phyloP scores from a whole-genome alignment of 2,888 invertebrate species.

The Desoria tigrina region DNA sequence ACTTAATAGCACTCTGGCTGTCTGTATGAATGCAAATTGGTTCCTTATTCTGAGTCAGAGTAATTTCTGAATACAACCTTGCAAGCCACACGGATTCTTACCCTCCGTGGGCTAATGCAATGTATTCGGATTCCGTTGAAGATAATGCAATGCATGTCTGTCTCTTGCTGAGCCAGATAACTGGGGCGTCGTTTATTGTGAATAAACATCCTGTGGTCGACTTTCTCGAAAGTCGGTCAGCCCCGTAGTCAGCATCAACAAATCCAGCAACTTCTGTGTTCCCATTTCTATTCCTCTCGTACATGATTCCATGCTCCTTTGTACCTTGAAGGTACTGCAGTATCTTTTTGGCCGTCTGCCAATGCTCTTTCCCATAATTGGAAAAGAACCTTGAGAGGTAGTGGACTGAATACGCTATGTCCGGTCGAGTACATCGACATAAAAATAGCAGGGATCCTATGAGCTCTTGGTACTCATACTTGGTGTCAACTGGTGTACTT shows the following conservation, averaged over 20 bases:
- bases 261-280: too few species aligned
- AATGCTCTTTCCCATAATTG: neutral
- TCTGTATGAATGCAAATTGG: slow-evolving; percentile 19
- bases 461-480: too few species aligned
- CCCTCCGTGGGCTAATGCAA: too few species aligned
- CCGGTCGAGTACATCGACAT: slow-evolving; percentile 44
- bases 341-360: neutral
- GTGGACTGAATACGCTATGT: slow-evolving; percentile 48
- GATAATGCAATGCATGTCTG: too few species aligned
- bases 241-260: slow-evolving; percentile 48
- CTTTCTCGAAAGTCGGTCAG: slow-evolving; percentile 37
- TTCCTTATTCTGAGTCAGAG: neutral
- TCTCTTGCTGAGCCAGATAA: too few species aligned
- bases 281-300: neutral
- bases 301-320: too few species aligned
- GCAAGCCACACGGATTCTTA: too few species aligned
- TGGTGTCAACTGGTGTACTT: neutral
- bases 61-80: neutral
- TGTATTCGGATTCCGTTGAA: too few species aligned
- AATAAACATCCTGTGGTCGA: slow-evolving; percentile 45
- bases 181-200: slow-evolving; percentile 1
- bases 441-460: slow-evolving; percentile 50
- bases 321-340: too few species aligned
- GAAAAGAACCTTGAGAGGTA: too few species aligned
- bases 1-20: slow-evolving; percentile 40